Conservation (phyloP, 1,140 invertebrate species). For the Pseudomyrmex dendroicus region DNA sequence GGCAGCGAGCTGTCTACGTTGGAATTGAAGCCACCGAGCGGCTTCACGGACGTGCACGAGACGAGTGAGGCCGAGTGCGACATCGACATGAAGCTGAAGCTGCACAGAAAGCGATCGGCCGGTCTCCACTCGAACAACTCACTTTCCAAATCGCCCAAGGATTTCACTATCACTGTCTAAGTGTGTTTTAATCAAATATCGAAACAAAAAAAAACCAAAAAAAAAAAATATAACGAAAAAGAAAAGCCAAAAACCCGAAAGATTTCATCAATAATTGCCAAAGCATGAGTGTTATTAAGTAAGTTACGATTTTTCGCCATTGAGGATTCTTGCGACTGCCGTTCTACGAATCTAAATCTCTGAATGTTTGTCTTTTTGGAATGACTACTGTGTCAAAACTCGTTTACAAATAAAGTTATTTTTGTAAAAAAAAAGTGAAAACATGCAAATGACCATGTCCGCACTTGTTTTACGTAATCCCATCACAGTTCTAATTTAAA, state of each 20-base stretch:
- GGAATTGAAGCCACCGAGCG: conserved; percentile 82
- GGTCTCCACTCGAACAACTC: conserved; percentile 76
- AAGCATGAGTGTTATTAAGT: conserved; percentile 65
- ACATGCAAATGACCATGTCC: background rate
- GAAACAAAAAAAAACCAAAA: conserved; percentile 59
- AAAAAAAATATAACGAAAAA: conserved; percentile 39
- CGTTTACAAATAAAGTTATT: conserved; percentile 83
- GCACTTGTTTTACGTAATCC: background rate
- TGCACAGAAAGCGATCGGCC: conserved; percentile 77
- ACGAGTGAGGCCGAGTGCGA: conserved; percentile 85
- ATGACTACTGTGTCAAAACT: conserved; percentile 68
- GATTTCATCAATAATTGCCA: conserved; percentile 59
- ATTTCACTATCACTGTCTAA: conserved; percentile 84
- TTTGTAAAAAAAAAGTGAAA: conserved; percentile 75
- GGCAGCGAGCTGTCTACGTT: conserved; percentile 82
- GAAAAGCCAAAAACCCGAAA: conserved; percentile 50
- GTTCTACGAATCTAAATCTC: conserved; percentile 60
- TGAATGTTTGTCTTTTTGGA: conserved; percentile 69
- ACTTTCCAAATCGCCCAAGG: conserved; percentile 83
- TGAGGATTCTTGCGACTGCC: conserved; percentile 61
- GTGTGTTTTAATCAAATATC: conserved; percentile 81
- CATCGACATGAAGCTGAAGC: conserved; percentile 82
- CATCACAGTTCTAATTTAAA: background rate
- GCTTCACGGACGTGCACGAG: conserved; percentile 83
- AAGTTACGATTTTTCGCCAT: conserved; percentile 61